phyloP scores from a whole-genome alignment of 2,113 vertebrate species.

The Malurus melanocephalus region DNA sequence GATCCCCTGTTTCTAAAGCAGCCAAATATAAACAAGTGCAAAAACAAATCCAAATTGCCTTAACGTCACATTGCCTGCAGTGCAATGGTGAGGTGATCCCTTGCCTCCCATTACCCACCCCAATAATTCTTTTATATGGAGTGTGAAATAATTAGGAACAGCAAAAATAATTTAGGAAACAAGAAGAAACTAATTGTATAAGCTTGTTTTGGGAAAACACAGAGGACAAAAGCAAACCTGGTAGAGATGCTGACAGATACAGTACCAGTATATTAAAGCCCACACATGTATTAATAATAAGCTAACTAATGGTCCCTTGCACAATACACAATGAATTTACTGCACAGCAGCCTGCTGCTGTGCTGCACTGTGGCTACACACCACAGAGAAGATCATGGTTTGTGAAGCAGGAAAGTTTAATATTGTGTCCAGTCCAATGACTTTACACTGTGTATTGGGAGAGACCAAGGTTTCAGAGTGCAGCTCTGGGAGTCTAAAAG shows the following conservation, averaged over 20 bases:
- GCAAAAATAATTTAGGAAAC: constrained; percentile 81
- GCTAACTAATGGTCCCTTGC: constrained; percentile 56
- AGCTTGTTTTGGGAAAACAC: constrained; percentile 75
- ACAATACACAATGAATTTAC: constrained; percentile 41
- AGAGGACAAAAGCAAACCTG: constrained; percentile 56
- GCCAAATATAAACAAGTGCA: constrained; percentile 41
- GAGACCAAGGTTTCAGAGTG: not conserved
- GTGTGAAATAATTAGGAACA: constrained; percentile 81
- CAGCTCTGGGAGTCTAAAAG: not conserved
- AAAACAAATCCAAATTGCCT: constrained; percentile 69
- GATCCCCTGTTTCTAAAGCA: constrained; percentile 10
- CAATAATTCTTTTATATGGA: constrained; percentile 83
- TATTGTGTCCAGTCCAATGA: constrained; percentile 24
- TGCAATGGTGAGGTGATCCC: constrained; percentile 60
- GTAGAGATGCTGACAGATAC: constrained; percentile 44
- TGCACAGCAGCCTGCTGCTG: constrained; percentile 28
- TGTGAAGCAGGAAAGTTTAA: constrained; percentile 25
- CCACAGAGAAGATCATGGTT: not conserved
- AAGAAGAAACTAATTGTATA: constrained; percentile 79
- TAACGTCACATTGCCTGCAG: constrained; percentile 56
- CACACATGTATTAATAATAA: constrained; percentile 41
- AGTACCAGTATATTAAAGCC: constrained; percentile 51
- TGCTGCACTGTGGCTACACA: not conserved
- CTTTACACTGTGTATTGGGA: not conserved
- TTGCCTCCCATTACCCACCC: constrained; percentile 74